Evolutionary conservation across 1,140 invertebrate species (phyloP), one percentile per base, ranked within the genome.

Genomic region (Drosophila pandora): DNA sequence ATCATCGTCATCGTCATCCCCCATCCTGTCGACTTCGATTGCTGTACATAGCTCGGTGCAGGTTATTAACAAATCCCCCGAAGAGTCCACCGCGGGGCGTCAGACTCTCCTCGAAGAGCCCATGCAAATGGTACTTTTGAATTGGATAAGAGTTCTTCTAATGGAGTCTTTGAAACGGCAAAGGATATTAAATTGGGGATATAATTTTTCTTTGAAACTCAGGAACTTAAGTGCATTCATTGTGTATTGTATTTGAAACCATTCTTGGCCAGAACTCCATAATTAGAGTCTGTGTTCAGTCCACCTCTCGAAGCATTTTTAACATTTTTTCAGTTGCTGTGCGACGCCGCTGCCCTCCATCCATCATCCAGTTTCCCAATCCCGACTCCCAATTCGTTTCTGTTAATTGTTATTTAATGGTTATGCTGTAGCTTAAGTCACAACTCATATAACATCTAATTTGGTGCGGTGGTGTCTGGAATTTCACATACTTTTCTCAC

Each of bases 341-440:
- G 9, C 43, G 37, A 59, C 28, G 70, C 61, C 60, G 48, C 56
- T 79, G 34, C 22, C 34, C 49, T 48, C 47, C 63, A 57, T 57
- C 48, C 50, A 39, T 13, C 30, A 45, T 41, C 48, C 60, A 45
- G 71, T 48, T 28, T 28, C 47, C 54, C 45, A 52, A 76, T 61
- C 17, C 17, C 17, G 17, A 17, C 17, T 17, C 17, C 17, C 17
- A 17, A 17, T 17, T 17, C 64, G 60, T 78, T 55, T 41, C 9
- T 84, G 76, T 72, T 83, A 80, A 84, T 83, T 83, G 76, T 84
- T 71, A 71, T 71, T 71, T 83, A 68, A 84, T 83, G 79, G 49
- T 79, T 76, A 79, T 80, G 81, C 69, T 43, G 47, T 84, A 83
- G 71, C 47, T 80, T 73, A 76, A 76, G 80, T 58, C 67, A 54